Conservation (phyloP, 2,888 invertebrate species). For the Apodemia zela region DNA sequence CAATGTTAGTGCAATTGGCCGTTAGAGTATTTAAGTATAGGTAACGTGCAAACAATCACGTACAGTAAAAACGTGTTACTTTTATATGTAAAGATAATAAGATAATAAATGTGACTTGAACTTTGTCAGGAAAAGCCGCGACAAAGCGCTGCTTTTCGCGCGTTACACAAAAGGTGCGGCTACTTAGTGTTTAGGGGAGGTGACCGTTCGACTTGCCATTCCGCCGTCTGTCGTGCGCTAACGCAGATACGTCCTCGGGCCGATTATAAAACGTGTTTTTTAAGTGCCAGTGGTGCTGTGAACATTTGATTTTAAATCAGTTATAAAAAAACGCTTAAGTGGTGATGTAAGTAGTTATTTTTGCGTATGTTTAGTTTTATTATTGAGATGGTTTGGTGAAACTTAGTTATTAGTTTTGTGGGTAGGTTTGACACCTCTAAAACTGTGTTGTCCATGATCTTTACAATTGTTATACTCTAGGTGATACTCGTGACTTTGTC, state of each 20-base stretch:
- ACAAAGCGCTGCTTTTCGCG: constrained; percentile 2
- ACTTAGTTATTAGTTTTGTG: background rate
- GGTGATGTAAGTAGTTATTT: constrained; percentile 1
- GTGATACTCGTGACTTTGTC: too few species aligned
- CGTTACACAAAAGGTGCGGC: background rate
- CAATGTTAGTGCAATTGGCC: too few species aligned
- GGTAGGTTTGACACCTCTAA: background rate
- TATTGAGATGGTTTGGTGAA: background rate
- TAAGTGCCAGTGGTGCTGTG: constrained; percentile 6
- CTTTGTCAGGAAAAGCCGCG: background rate
- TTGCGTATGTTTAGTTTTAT: background rate
- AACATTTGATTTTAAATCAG: constrained; percentile 4
- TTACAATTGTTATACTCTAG: too few species aligned
- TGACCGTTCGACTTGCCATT: constrained; percentile 40
- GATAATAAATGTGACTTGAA: too few species aligned
- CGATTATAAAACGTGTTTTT: constrained; percentile 13
- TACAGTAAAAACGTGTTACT: too few species aligned
- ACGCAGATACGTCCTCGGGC: constrained; percentile 25
- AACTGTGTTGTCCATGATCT: too few species aligned
- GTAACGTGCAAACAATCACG: too few species aligned
- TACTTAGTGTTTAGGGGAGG: constrained; percentile 5
- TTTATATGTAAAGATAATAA: too few species aligned
- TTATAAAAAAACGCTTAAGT: background rate
- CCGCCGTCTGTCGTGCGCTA: constrained; percentile 39
- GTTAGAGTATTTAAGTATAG: too few species aligned